Evolutionary conservation across 2,113 vertebrate species (phyloP).

Genomic region (Oreotrochilus melanogaster): DNA sequence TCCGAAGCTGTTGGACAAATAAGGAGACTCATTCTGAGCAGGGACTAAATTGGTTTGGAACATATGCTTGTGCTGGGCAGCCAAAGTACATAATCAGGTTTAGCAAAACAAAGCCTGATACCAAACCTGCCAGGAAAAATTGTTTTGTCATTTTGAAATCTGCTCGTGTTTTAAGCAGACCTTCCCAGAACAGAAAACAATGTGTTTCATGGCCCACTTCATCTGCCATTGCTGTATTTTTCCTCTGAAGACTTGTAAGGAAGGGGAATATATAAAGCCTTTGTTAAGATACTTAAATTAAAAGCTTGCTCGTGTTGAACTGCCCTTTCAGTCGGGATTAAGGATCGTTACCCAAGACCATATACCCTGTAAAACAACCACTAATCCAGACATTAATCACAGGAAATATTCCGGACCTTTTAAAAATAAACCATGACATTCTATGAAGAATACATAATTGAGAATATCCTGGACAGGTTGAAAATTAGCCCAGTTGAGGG

Average conservation of each 20-base stretch:
- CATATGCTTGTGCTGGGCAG: constrained; percentile 66
- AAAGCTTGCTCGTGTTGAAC: constrained; percentile 56
- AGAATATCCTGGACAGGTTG: constrained; percentile 72
- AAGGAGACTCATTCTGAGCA: constrained; percentile 69
- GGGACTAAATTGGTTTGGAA: constrained; percentile 70
- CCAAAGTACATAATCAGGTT: constrained; percentile 78
- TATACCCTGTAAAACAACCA: constrained; percentile 39
- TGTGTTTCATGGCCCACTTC: constrained; percentile 39
- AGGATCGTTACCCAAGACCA: constrained; percentile 54
- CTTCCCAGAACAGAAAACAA: constrained; percentile 68
- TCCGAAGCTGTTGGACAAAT: constrained; percentile 76
- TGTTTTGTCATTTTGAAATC: constrained; percentile 72
- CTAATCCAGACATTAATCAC: constrained; percentile 71
- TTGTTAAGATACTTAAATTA: constrained; percentile 65
- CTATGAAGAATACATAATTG: constrained; percentile 66
- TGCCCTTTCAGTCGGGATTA: constrained; percentile 61
- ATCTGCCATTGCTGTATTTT: constrained; percentile 55
- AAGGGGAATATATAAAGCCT: constrained; percentile 63
- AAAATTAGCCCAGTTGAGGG: constrained; percentile 56
- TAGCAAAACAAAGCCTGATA: constrained; percentile 76
- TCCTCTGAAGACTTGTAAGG: constrained; percentile 57
- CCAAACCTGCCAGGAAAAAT: constrained; percentile 69
- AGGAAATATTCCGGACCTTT: constrained; percentile 61
- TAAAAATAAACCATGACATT: constrained; percentile 63
- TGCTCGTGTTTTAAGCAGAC: constrained; percentile 58